Evolutionary conservation across 1,140 invertebrate genomes (phyloP).

Genomic region (Drosophila nebulosa): DNA sequence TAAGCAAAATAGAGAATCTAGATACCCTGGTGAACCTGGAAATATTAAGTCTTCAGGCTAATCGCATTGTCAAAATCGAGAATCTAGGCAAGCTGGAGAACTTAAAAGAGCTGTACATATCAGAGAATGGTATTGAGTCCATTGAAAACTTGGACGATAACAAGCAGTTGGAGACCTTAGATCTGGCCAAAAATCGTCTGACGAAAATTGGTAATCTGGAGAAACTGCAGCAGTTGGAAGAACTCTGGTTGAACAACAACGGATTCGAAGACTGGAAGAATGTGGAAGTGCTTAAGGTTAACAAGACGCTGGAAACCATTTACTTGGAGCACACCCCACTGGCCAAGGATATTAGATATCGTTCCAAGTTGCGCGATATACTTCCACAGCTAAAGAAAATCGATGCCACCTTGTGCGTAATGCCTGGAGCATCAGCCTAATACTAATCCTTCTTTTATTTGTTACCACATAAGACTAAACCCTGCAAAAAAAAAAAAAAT

Average conservation of each 20-base stretch:
- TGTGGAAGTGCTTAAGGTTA: constrained; percentile 87
- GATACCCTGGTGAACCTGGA: constrained; percentile 89
- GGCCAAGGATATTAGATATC: constrained; percentile 91
- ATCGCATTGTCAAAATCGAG: constrained; percentile 93
- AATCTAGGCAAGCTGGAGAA: constrained; percentile 88
- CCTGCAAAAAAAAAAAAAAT: neutral
- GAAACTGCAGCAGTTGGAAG: constrained; percentile 89
- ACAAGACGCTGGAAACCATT: constrained; percentile 92
- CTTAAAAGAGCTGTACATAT: constrained; percentile 95
- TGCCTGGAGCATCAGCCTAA: constrained; percentile 47
- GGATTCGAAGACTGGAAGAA: constrained; percentile 92
- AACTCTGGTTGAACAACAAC: constrained; percentile 99
- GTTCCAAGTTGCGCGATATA: constrained; percentile 94
- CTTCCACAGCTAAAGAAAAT: constrained; percentile 94
- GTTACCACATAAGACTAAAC: constrained; percentile 20
- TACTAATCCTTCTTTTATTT: constrained; percentile 8
- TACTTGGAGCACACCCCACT: constrained; percentile 97
- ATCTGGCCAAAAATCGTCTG: constrained; percentile 95
- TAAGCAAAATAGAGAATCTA: constrained; percentile 93
- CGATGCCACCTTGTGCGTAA: constrained; percentile 93
- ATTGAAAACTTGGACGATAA: constrained; percentile 89
- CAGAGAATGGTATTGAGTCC: constrained; percentile 93
- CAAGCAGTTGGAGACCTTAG: constrained; percentile 90
- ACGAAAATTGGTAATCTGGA: constrained; percentile 89
- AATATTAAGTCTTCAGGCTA: constrained; percentile 94